Conservation (phyloP, 2,888 invertebrate genomes). For the Crocallis elinguaria region DNA sequence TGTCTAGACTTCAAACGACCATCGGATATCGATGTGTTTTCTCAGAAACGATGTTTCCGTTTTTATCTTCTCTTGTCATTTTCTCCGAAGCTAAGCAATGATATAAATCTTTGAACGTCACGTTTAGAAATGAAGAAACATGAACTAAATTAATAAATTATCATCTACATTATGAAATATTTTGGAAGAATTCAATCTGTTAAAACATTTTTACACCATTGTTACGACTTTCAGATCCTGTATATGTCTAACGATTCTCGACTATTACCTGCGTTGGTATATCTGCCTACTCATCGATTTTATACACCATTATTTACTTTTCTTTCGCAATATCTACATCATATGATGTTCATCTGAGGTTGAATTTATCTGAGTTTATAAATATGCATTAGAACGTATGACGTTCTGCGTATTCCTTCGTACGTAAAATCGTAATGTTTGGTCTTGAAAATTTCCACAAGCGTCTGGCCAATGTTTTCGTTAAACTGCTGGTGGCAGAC, state of each 20-base stretch:
- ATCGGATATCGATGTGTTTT: conserved; percentile 14
- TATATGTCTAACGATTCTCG: too few species aligned
- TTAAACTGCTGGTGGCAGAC: conserved; percentile 8
- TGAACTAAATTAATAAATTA: too few species aligned
- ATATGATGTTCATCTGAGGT: too few species aligned
- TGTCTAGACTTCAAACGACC: conserved; percentile 24
- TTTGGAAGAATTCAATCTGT: too few species aligned
- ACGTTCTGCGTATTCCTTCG: background rate
- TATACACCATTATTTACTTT: too few species aligned
- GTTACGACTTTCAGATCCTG: too few species aligned
- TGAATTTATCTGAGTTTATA: too few species aligned
- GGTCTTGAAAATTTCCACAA: conserved; percentile 38
- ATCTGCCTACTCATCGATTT: too few species aligned
- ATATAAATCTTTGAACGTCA: background rate
- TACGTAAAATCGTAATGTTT: background rate
- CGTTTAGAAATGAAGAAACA: background rate
- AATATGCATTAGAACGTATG: background rate
- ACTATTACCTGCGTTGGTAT: too few species aligned
- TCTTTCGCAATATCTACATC: too few species aligned
- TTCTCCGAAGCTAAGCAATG: background rate
- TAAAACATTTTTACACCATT: too few species aligned
- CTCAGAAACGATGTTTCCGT: conserved; percentile 8
- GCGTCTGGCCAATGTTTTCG: conserved; percentile 41
- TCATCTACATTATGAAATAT: too few species aligned
- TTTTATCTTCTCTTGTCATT: background rate